These are phyloP conservation scores for Sula dactylatra DNA, from an alignment of 2,113 vertebrate species.

Conservation along the genomic window DNA sequence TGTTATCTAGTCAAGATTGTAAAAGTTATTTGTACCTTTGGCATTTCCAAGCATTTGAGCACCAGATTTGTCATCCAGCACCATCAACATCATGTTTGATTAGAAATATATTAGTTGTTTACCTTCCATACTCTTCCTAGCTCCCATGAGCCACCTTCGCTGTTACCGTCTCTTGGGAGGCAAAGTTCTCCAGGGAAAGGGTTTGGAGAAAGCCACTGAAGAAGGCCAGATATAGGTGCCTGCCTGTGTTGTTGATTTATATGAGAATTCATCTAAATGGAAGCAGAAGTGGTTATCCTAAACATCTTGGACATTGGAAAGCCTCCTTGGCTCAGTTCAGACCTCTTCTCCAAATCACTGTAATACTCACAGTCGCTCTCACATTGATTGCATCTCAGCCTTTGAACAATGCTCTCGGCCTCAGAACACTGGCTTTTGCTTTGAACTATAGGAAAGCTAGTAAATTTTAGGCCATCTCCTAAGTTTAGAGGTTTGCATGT, in stretches of 20 bases:
- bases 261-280: neutral
- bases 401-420: neutral
- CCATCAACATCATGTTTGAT: neutral
- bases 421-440: neutral
- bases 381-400: neutral
- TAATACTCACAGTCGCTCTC: neutral
- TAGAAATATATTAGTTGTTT: neutral
- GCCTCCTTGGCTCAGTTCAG: neutral
- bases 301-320: neutral
- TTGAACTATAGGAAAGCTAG: neutral
- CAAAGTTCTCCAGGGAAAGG: neutral
- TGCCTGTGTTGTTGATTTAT: neutral
- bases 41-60: neutral
- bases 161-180: neutral
- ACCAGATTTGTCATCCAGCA: neutral
- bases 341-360: neutral
- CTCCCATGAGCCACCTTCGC: neutral
- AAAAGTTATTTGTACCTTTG: neutral
- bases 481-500: neutral
- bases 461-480: neutral
- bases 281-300: neutral
- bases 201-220: neutral
- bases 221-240: neutral
- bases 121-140: neutral
- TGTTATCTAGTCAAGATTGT: neutral